Evolutionary conservation across 2,797 vertebrate genomes (phyloP).

Genomic region (Echiichthys vipera): DNA sequence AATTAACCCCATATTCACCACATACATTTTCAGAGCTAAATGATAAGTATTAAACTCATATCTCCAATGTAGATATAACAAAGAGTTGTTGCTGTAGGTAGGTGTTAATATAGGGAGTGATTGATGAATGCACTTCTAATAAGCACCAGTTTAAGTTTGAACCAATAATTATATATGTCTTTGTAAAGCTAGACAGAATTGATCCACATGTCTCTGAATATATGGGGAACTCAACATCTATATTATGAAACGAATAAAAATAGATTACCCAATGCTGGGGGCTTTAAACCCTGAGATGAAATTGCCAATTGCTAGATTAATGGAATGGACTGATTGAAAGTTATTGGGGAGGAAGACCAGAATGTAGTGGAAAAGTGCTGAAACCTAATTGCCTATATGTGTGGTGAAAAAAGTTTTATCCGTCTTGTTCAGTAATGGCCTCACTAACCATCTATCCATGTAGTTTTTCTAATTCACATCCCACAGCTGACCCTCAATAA

Average conservation of each 20-base stretch:
- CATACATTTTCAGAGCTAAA: neutral
- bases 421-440: neutral
- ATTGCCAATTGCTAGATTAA: slow-evolving; percentile 28
- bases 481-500: slow-evolving; percentile 7
- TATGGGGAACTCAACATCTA: neutral
- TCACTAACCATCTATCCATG: neutral
- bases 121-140: neutral
- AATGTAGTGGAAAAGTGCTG: neutral
- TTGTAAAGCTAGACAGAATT: slow-evolving; percentile 1
- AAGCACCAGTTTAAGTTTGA: neutral
- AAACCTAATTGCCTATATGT: too few species aligned
- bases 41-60: neutral
- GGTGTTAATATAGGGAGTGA: neutral
- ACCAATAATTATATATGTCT: neutral
- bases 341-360: neutral
- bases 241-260: neutral
- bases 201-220: too few species aligned
- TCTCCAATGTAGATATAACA: neutral
- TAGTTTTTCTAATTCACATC: slow-evolving; percentile 12
- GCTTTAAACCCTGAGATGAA: slow-evolving; percentile 12
- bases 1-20: neutral
- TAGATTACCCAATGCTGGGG: neutral
- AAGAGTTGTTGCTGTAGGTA: neutral
- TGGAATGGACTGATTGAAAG: neutral
- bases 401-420: neutral